Evolutionary conservation across 2,113 vertebrate species (phyloP), one percentile per base, ranked within the genome.

Genomic region (Oxyura jamaicensis): DNA sequence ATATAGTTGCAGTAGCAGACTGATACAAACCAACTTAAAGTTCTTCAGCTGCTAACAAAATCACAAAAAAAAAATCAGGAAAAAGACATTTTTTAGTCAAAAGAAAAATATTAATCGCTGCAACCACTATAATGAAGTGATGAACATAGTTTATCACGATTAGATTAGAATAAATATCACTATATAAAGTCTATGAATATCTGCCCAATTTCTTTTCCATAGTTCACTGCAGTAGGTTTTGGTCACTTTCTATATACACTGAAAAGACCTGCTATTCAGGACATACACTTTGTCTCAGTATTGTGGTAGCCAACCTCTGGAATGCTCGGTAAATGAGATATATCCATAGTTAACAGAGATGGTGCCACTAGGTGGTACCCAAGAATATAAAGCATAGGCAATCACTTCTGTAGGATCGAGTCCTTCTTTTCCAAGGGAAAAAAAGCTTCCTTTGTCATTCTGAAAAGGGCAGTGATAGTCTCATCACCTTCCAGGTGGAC

Each of bases 291-390:
- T 2, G 0, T 33, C 26, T 79, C 55, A 41, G 16, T 83, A 55
- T 81, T 41, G 11, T 1, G 0, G 41, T 29, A 74, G 41, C 44
- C 62, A 46, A 36, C 20, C 33, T 48, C 35, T 12, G 35, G 23
- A 36, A 31, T 13, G 29, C 23, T 77, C 74, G 65, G 48, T 35
- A 44, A 60, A 76, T 86, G 44, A 67, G 29, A 79, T 60, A 28
- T 42, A 44, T 65, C 39, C 66, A 10, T 77, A 33, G 8, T 82
- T 82, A 89, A 89, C 77, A 55, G 35, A 65, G 48, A 2, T 68
- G 81, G 74, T 95, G 83, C 94, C 95, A 95, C 93, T 95, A 97
- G 96, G 95, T 93, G 93, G 96, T 93, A 96, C 71, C 86, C 95
- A 97, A 97, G 96, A 95, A 95, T 97, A 31, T 35, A 84, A 92